These are phyloP conservation scores for Conomelus anceps DNA, from an alignment of 2,888 invertebrate species.

Conservation along the genomic window DNA sequence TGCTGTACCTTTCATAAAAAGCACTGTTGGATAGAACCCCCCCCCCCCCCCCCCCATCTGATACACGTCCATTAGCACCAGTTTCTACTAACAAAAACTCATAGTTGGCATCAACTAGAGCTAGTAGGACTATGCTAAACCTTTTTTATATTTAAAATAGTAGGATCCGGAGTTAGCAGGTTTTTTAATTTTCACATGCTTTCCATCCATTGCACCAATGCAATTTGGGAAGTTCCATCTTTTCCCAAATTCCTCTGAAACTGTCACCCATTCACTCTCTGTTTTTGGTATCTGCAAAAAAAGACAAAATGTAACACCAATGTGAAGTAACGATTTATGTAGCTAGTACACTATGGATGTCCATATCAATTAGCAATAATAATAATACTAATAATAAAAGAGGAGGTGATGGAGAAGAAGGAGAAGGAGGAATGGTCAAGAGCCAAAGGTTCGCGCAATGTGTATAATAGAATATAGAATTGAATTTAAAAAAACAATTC, in stretches of 20 bases:
- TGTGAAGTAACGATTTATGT: no score
- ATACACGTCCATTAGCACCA: conserved; percentile 31
- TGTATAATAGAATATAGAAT: no score
- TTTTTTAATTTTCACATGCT: conserved; percentile 26
- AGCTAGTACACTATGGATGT: no score
- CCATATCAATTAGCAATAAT: no score
- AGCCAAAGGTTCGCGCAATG: no score
- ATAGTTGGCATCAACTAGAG: conserved; percentile 30
- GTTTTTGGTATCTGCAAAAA: conserved; percentile 17
- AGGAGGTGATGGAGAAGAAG: no score
- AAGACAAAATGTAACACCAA: background rate
- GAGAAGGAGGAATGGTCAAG: no score
- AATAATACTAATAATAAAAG: no score
- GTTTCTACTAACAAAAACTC: conserved; percentile 32
- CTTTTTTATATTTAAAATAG: conserved; percentile 33
- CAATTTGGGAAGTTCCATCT: conserved; percentile 31
- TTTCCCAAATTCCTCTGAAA: background rate
- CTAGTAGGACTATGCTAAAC: conserved; percentile 31
- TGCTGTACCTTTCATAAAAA: no score
- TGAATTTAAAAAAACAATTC: no score
- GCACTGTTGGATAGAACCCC: conserved; percentile 22
- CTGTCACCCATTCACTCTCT: background rate
- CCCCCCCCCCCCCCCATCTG: conserved; percentile 19
- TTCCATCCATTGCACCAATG: background rate
- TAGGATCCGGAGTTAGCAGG: conserved; percentile 29